Evolutionary conservation across 2,888 invertebrate species (phyloP).

Genomic region (Drosophila emarginata): DNA sequence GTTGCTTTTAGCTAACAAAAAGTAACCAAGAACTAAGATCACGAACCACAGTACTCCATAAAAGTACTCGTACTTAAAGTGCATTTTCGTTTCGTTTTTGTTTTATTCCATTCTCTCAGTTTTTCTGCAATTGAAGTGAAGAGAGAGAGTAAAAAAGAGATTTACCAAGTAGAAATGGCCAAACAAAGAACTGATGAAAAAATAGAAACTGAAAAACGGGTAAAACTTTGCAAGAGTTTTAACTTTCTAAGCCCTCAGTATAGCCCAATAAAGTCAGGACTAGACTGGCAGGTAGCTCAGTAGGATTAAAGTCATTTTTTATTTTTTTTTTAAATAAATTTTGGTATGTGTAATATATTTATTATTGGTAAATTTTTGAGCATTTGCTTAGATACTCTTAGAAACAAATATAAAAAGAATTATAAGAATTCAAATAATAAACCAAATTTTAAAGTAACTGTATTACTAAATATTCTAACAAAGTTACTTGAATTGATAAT

Average conservation of each 20-base stretch:
- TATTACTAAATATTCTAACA: no score
- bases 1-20: conserved; percentile 62
- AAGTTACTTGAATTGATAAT: no score
- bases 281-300: neutral
- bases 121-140: conserved; percentile 48
- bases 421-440: no score
- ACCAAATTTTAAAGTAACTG: no score
- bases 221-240: conserved; percentile 38
- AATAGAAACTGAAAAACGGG: conserved; percentile 22
- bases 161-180: conserved; percentile 29
- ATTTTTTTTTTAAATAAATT: neutral
- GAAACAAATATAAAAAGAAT: no score
- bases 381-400: no score
- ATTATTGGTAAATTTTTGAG: no score
- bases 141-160: conserved; percentile 20
- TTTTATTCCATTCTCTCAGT: conserved; percentile 11
- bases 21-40: conserved; percentile 58
- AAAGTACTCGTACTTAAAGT: conserved; percentile 61
- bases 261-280: neutral
- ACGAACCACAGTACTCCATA: conserved; percentile 48
- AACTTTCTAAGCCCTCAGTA: conserved; percentile 6
- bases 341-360: no score
- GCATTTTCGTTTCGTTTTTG: conserved; percentile 44
- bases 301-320: neutral
- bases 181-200: conserved; percentile 48